A percentile compares a stretch with the other conserved stretches of the same genome.
Conservation (phyloP, 2,113 vertebrate species). For the Engraulis encrasicolus region DNA sequence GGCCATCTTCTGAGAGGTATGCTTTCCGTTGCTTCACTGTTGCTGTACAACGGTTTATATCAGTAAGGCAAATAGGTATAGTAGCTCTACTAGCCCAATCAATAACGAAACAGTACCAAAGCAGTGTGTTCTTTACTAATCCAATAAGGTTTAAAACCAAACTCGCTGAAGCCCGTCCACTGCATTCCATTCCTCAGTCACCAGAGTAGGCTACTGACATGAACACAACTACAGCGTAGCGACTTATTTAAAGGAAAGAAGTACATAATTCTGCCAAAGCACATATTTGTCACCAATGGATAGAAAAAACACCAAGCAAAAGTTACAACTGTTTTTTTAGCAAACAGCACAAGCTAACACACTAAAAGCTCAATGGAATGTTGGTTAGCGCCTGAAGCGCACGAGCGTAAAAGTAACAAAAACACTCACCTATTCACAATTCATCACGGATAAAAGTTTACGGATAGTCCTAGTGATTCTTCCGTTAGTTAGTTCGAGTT, state of each 20-base stretch:
- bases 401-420: background rate
- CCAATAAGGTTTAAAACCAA: background rate
- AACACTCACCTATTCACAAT: constrained; percentile 60
- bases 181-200: background rate
- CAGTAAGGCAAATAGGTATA: background rate
- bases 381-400: background rate
- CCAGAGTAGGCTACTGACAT: background rate
- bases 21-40: background rate
- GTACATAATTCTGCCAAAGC: background rate
- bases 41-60: background rate
- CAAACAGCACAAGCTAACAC: background rate
- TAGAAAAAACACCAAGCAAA: background rate
- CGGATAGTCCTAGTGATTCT: background rate
- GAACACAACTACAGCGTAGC: background rate
- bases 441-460: constrained; percentile 52
- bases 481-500: background rate
- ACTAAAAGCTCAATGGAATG: background rate
- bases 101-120: background rate
- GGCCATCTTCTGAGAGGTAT: background rate
- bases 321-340: background rate
- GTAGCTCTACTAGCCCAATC: background rate
- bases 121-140: background rate
- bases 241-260: background rate
- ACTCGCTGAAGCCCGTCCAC: background rate
- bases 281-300: background rate